These are phyloP conservation scores for Zeugodacus cucurbitae DNA, from an alignment of 1,140 invertebrate species.

Conservation along the genomic window DNA sequence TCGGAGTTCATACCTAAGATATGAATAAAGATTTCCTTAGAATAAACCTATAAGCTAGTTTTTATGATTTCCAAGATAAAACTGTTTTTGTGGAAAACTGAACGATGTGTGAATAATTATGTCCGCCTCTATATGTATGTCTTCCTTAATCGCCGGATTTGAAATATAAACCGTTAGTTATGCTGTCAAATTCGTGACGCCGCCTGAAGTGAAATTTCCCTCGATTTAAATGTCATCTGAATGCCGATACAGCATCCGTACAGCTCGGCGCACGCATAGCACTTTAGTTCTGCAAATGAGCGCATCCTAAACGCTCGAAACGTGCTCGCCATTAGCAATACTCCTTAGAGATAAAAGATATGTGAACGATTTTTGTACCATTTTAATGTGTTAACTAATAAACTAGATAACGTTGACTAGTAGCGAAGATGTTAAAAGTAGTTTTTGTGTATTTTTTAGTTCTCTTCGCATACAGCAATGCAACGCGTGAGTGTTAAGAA, in stretches of 20 bases:
- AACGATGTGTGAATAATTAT: too few species aligned
- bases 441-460: slow-evolving; percentile 54
- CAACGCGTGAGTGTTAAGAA: slow-evolving; percentile 53
- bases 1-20: too few species aligned
- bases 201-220: neutral
- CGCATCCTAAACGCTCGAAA: neutral
- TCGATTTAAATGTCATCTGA: neutral
- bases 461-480: slow-evolving; percentile 52
- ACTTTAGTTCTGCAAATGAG: neutral
- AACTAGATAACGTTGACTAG: neutral
- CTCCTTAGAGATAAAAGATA: neutral
- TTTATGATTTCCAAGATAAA: too few species aligned
- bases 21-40: too few species aligned
- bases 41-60: too few species aligned
- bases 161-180: neutral
- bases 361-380: neutral
- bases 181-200: too few species aligned
- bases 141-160: too few species aligned
- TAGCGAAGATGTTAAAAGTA: slow-evolving; percentile 39
- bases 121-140: too few species aligned
- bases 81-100: too few species aligned
- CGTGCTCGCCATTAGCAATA: neutral
- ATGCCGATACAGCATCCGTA: slow-evolving; percentile 2
- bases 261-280: neutral
- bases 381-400: neutral